Evolutionary conservation across 2,888 invertebrate species (phyloP).

Genomic region (Papilio elwesi): DNA sequence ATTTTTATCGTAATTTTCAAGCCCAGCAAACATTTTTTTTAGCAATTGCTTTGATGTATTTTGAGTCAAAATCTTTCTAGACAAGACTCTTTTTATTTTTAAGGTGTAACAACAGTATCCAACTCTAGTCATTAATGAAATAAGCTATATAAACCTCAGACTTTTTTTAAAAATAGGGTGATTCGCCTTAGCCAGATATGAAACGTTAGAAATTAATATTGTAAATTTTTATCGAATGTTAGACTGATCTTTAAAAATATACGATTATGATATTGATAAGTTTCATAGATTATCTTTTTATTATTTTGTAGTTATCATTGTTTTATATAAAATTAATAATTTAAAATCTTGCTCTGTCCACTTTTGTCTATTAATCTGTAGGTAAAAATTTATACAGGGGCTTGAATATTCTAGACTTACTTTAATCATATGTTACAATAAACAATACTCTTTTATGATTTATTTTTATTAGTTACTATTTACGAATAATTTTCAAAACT

Average conservation of each 20-base stretch:
- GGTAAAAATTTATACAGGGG: conserved; percentile 71
- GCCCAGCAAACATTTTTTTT: not conserved
- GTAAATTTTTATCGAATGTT: conserved; percentile 82
- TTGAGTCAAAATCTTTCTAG: not conserved
- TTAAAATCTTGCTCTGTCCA: conserved; percentile 72
- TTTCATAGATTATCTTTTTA: conserved; percentile 68
- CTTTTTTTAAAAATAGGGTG: conserved; percentile 47
- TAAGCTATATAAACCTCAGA: conserved; percentile 25
- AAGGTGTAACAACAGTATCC: conserved; percentile 2
- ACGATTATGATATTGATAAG: conserved; percentile 73
- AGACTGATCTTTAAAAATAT: conserved; percentile 83
- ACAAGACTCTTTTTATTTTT: not conserved
- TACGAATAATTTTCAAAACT: not conserved
- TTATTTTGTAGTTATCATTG: conserved; percentile 57
- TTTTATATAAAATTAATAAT: conserved; percentile 57
- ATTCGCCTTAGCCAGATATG: conserved; percentile 68
- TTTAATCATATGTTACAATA: conserved; percentile 38
- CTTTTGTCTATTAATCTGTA: conserved; percentile 62
- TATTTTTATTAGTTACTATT: conserved; percentile 19
- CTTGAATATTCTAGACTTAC: conserved; percentile 60
- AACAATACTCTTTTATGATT: not conserved
- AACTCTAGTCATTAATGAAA: conserved; percentile 25
- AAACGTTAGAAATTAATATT: conserved; percentile 64
- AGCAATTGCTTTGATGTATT: not conserved
- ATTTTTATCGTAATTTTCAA: not conserved